phyloP scores from a whole-genome alignment of 2,888 invertebrate genomes.

The Glaucopsyche alexis region DNA sequence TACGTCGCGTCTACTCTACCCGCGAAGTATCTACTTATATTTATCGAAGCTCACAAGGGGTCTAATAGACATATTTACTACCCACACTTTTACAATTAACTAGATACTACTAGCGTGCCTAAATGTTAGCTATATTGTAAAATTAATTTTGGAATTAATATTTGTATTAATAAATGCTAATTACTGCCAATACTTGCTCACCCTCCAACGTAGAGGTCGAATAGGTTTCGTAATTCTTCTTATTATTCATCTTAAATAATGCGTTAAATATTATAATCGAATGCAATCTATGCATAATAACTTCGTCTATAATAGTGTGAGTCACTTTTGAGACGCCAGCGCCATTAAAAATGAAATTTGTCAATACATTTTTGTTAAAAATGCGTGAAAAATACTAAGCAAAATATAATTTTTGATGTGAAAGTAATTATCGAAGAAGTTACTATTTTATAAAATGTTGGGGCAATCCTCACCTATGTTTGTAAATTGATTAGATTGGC shows the following conservation, averaged over 20 bases:
- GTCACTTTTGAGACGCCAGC: neutral
- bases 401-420: too few species aligned
- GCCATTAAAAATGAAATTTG: neutral
- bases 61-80: too few species aligned
- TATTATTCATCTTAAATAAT: neutral
- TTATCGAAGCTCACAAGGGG: too few species aligned
- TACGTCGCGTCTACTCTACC: too few species aligned
- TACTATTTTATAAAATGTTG: too few species aligned
- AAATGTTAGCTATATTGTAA: neutral
- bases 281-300: neutral
- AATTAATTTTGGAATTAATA: neutral
- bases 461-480: too few species aligned
- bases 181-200: neutral
- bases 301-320: neutral
- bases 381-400: too few species aligned
- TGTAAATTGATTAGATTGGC: too few species aligned
- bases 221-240: neutral
- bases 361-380: neutral
- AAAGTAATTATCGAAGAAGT: too few species aligned
- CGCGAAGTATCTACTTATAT: too few species aligned
- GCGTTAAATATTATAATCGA: slow-evolving; percentile 2
- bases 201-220: neutral
- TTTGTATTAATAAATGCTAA: neutral
- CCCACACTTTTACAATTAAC: too few species aligned
- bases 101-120: too few species aligned